Base-by-base conservation (phyloP, 1,140 invertebrate genomes). In the Drosophila takahashii region DNA sequence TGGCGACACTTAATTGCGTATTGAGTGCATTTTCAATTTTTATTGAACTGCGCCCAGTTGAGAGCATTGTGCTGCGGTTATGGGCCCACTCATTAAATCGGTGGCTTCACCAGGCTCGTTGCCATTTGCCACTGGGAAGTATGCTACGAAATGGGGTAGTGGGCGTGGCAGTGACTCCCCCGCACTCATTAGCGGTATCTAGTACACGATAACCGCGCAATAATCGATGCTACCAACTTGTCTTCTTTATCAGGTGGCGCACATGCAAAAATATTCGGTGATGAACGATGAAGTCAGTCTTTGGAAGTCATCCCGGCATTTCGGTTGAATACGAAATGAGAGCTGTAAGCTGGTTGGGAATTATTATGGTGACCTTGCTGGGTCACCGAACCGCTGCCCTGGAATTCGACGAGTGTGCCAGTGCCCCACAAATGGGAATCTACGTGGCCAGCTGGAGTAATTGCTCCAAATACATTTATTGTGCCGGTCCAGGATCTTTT, bases 1-100 rank as follows among this genome's bases (percentile, higher is more conserved):
- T 77, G 74, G 74, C 54, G 56, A 77, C 54, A 77, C 72, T 77
- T 77, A 77, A 77, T 77, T 70, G 73, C 53, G 56, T 70, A 77
- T 77, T 77, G 74, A 77, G 74, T 77, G 74, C 74, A 59, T 70
- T 77, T 77, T 77, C 53, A 52, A 77, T 77, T 77, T 66, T 76
- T 75, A 76, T 76, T 52, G 58, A 58, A 18, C 62, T 16, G 34
- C 50, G 50, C 48, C 10, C 50, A 52, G n/a, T 16, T 36, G 48
- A 34, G 41, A 34, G 41, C 29, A 53, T 32, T 52, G 39, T 76
- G 61, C 36, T 69, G 73, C 36, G 62, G 73, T 67, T 26, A 34
- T 50, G 41, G 10, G 7, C 4, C 29, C 29, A 32, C 6, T 32
- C 50, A 70, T 70, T 70, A 41, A 70, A 70, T 57, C 27, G 18